These are phyloP conservation scores for Schizopygopsis pylzovi DNA, from an alignment of 2,797 vertebrate genomes.

Conservation along the genomic window DNA sequence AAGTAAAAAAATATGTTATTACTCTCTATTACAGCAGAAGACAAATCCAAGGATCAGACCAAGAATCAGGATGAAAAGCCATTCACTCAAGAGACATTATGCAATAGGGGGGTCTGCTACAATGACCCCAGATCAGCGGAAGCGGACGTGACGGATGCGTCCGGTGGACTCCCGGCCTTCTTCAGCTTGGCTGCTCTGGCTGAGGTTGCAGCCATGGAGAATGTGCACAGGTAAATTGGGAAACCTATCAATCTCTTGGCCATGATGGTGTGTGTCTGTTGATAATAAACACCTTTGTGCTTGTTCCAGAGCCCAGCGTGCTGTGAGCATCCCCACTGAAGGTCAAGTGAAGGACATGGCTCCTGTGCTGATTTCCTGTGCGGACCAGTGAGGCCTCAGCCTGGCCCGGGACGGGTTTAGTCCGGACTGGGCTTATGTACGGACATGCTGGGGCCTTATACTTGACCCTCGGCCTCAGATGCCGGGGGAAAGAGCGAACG, in stretches of 20 bases:
- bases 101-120: constrained; percentile 82
- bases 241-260: not conserved
- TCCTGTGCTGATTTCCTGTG: constrained; percentile 97
- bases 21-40: constrained; percentile 74
- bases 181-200: constrained; percentile 97
- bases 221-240: constrained; percentile 87
- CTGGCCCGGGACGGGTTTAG: constrained; percentile 43
- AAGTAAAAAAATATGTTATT: not conserved
- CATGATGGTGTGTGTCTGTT: not conserved
- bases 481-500: constrained; percentile 75
- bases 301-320: constrained; percentile 87
- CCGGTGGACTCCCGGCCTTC: constrained; percentile 85
- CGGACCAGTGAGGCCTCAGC: constrained; percentile 91
- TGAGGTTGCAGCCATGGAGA: constrained; percentile 99
- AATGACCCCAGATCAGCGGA: constrained; percentile 75
- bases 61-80: constrained; percentile 87
- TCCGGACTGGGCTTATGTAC: constrained; percentile 33
- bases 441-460: constrained; percentile 80
- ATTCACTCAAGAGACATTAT: constrained; percentile 84
- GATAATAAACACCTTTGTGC: not conserved
- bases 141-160: constrained; percentile 79
- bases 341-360: constrained; percentile 94
- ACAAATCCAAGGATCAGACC: constrained; percentile 86
- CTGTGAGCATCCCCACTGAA: constrained; percentile 83
- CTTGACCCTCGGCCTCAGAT: constrained; percentile 85